Conservation (phyloP, 2,888 invertebrate genomes). For the Drosophila aldrichi region DNA sequence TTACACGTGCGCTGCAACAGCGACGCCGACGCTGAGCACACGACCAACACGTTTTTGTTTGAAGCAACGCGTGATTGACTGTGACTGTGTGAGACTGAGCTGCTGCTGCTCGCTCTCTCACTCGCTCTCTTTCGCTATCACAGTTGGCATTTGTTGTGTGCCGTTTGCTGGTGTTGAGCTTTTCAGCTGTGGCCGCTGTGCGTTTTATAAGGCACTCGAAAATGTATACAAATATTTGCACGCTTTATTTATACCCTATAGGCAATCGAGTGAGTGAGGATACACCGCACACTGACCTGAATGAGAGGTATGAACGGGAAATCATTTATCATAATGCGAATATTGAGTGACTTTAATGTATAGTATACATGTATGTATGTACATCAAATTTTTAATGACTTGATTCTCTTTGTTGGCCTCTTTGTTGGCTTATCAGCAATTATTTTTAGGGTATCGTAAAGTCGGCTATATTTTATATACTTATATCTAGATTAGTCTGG, state of each 20-base stretch:
- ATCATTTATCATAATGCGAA: not conserved
- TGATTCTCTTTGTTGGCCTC: not conserved
- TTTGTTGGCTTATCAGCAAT: slow-evolving; percentile 16
- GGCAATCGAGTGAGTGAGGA: not conserved
- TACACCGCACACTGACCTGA: not conserved
- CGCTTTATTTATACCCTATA: slow-evolving; percentile 13
- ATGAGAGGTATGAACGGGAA: not conserved
- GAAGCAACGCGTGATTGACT: slow-evolving; percentile 44
- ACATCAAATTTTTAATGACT: not conserved
- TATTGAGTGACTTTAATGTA: not conserved
- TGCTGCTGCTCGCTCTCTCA: slow-evolving; percentile 17
- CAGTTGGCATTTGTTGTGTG: slow-evolving; percentile 20
- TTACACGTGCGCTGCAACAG: slow-evolving; percentile 61
- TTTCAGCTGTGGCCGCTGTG: slow-evolving; percentile 25
- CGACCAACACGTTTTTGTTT: slow-evolving; percentile 69
- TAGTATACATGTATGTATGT: not conserved
- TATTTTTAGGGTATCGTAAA: slow-evolving; percentile 22
- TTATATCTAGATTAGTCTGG: slow-evolving; percentile 1
- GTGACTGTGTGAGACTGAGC: slow-evolving; percentile 1
- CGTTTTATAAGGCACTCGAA: slow-evolving; percentile 19
- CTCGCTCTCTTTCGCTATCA: slow-evolving; percentile 2
- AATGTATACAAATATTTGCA: slow-evolving; percentile 17
- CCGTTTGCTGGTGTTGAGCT: slow-evolving; percentile 31
- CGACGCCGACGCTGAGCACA: slow-evolving; percentile 56
- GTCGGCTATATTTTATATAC: slow-evolving; percentile 11